Evolutionary conservation across 2,797 vertebrate species (phyloP).

Genomic region (Pangasius mekongensis): DNA sequence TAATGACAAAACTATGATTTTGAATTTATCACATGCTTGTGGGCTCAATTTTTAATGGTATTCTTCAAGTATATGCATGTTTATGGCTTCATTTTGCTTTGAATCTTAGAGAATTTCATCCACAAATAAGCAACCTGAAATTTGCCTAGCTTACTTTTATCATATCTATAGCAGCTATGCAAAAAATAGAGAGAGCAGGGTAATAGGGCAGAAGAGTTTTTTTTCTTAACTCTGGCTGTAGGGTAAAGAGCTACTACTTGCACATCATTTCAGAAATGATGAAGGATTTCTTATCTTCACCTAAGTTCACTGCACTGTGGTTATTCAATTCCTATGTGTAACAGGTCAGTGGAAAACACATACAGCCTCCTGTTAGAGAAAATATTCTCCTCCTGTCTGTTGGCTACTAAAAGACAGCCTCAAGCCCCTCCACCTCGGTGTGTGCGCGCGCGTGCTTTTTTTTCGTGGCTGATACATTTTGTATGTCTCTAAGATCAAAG

Average conservation of each 20-base stretch:
- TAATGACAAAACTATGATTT: constrained; percentile 19
- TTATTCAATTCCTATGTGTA: constrained; percentile 48
- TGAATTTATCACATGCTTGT: neutral
- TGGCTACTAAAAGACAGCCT: constrained; percentile 41
- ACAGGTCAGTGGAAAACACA: constrained; percentile 40
- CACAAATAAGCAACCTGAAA: constrained; percentile 28
- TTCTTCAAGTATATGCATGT: neutral
- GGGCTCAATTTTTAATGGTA: neutral
- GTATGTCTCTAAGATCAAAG: constrained; percentile 77
- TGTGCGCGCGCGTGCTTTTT: constrained; percentile 13
- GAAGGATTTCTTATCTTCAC: constrained; percentile 43
- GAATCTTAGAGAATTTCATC: neutral
- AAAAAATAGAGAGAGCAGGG: constrained; percentile 6
- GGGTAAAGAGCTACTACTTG: constrained; percentile 27
- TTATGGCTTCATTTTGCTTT: constrained; percentile 14
- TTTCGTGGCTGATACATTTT: constrained; percentile 66
- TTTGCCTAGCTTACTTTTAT: constrained; percentile 37
- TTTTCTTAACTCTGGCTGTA: constrained; percentile 10
- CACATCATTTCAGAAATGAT: constrained; percentile 34
- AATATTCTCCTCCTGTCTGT: constrained; percentile 22
- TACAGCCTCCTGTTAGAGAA: constrained; percentile 19
- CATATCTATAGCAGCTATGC: constrained; percentile 24
- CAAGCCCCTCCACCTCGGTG: constrained; percentile 59
- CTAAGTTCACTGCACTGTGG: constrained; percentile 45
- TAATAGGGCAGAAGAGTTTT: constrained; percentile 19